A percentile compares a stretch with the other conserved stretches of the same genome.
Evolutionary conservation across 37 sponge, comb jelly and placozoan species (phyloP).

Genomic region (Haliclona indistincta): DNA sequence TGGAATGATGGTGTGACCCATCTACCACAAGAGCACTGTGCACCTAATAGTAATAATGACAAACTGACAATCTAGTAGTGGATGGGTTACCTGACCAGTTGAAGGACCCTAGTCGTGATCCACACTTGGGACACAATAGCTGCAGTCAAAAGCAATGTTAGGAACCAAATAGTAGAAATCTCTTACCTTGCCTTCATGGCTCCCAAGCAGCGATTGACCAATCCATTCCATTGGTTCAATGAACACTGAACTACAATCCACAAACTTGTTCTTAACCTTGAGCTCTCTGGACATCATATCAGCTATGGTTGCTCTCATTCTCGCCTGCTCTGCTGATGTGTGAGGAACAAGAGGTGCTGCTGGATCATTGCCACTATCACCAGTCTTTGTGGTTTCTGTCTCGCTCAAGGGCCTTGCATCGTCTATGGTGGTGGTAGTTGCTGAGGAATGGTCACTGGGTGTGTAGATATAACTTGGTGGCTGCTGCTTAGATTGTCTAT

Average conservation of each 20-base stretch:
- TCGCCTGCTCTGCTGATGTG: neutral
- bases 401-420: neutral
- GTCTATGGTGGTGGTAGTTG: neutral
- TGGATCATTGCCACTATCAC: neutral
- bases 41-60: conserved; percentile 24
- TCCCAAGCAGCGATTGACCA: conserved; percentile 44
- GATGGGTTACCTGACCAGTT: conserved; percentile 65
- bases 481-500: conserved; percentile 36
- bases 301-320: neutral
- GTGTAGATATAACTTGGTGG: neutral
- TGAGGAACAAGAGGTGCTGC: neutral
- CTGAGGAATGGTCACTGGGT: neutral
- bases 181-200: conserved; percentile 55
- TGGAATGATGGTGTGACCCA: conserved; percentile 98
- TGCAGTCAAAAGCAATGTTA: neutral
- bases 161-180: neutral
- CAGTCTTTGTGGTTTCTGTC: no score
- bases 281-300: neutral
- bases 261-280: neutral
- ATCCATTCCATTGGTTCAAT: conserved; percentile 74
- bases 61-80: neutral
- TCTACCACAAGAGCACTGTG: conserved; percentile 92
- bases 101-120: conserved; percentile 73
- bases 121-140: conserved; percentile 83
- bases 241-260: conserved; percentile 65